These are phyloP conservation scores for Trachelus iudaicus DNA, from an alignment of 2,888 invertebrate species.

Conservation along the genomic window DNA sequence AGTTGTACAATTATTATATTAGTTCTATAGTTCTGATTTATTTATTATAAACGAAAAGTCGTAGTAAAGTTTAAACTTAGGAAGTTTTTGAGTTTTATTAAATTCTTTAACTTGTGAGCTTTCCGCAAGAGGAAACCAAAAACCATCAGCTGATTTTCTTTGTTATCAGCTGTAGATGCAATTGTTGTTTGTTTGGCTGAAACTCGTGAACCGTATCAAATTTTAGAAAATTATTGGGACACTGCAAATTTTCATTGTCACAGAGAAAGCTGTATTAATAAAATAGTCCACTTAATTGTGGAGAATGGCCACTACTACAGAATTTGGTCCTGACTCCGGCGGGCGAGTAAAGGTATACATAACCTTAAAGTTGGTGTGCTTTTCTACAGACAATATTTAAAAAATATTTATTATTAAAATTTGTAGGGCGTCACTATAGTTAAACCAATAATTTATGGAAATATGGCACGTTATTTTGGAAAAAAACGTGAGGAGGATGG, in stretches of 20 bases:
- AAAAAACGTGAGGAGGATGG: constrained; percentile 97
- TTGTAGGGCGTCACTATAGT: constrained; percentile 84
- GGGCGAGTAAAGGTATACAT: background rate
- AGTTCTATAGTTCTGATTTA: no score
- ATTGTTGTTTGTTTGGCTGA: background rate
- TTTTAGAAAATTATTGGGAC: background rate
- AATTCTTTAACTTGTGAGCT: background rate
- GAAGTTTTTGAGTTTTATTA: background rate
- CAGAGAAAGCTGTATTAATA: background rate
- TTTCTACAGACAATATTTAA: background rate
- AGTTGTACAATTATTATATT: no score
- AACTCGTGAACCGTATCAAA: background rate
- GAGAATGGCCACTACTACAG: constrained; percentile 1
- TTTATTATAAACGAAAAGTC: background rate
- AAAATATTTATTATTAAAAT: background rate
- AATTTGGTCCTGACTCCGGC: background rate
- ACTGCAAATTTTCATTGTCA: background rate
- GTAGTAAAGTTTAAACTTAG: background rate
- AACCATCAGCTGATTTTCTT: background rate
- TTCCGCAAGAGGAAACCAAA: background rate
- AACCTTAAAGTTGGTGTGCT: background rate
- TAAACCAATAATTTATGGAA: constrained; percentile 97
- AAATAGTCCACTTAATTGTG: background rate
- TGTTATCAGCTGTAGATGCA: background rate
- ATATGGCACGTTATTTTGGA: constrained; percentile 94